phyloP scores from a whole-genome alignment of 2,888 invertebrate species.

The Myopa tessellatipennis region DNA sequence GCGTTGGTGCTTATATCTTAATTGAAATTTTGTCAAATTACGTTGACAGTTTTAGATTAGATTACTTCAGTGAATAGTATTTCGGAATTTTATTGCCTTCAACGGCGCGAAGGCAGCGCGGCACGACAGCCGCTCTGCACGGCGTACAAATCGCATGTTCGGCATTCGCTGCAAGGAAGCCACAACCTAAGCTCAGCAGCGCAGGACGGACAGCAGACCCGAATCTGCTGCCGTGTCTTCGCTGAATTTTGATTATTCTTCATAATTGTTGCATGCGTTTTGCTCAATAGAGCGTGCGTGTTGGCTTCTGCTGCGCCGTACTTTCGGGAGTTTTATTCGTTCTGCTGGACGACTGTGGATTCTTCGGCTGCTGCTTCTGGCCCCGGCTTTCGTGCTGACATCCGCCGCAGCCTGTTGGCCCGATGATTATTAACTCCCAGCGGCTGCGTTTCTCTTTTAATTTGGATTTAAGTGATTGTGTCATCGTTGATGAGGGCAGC shows the following conservation, averaged over 20 bases:
- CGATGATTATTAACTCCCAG: constrained; percentile 31
- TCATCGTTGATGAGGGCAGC: constrained; percentile 23
- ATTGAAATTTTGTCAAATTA: constrained; percentile 62
- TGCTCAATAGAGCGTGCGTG: constrained; percentile 32
- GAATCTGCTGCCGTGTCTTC: not conserved
- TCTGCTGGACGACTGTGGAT: not conserved
- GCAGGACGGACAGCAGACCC: not conserved
- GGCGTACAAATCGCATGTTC: constrained; percentile 17
- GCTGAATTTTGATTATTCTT: constrained; percentile 32
- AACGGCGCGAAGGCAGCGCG: not conserved
- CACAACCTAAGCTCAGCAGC: not conserved
- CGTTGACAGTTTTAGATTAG: constrained; percentile 60
- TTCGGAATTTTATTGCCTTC: constrained; percentile 33
- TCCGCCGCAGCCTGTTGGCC: not conserved
- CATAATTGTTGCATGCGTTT: constrained; percentile 39
- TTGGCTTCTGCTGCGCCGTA: not conserved
- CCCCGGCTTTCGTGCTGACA: not conserved
- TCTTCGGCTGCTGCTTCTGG: constrained; percentile 2
- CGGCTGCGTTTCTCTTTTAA: constrained; percentile 33
- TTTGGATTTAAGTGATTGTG: constrained; percentile 37
- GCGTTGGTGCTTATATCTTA: constrained; percentile 60
- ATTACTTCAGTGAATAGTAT: constrained; percentile 51
- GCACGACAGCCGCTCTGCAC: not conserved
- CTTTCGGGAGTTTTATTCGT: constrained; percentile 20
- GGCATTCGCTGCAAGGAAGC: constrained; percentile 17